These are phyloP conservation scores for Anthonomus grandis DNA, from an alignment of 1,140 invertebrate species.

Conservation along the genomic window DNA sequence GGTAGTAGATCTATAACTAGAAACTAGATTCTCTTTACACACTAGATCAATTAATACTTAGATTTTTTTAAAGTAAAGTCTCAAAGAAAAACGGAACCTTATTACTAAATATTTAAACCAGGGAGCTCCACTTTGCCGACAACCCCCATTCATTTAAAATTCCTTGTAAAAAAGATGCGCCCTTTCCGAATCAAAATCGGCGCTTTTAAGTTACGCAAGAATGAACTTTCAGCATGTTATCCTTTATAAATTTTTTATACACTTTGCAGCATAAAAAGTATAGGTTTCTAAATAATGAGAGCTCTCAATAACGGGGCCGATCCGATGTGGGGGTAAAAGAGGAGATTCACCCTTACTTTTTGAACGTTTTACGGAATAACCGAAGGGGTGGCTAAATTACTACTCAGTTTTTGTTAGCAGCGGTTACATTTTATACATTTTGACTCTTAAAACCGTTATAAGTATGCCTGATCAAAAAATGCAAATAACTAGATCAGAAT, in stretches of 20 bases:
- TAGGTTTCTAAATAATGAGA: conserved; percentile 2
- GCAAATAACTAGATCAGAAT: no score
- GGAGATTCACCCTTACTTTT: conserved; percentile 3
- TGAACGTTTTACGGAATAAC: conserved; percentile 5
- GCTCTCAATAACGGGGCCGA: neutral
- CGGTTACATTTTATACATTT: neutral
- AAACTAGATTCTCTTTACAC: no score
- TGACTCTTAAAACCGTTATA: neutral
- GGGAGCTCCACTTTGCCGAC: no score
- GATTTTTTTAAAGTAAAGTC: no score
- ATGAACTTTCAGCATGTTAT: conserved; percentile 1
- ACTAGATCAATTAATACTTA: no score
- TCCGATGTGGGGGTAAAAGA: no score
- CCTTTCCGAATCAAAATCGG: conserved; percentile 1
- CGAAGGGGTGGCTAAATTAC: neutral
- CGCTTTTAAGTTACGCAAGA: neutral
- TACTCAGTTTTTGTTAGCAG: neutral
- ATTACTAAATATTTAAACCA: no score
- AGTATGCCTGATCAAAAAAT: neutral
- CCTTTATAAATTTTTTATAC: conserved; percentile 4
- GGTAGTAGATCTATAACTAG: no score
- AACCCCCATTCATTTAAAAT: no score
- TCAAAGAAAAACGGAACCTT: no score
- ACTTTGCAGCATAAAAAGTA: conserved; percentile 6
- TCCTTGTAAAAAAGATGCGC: neutral